These are phyloP conservation scores for Xenotilapia caudafasciata DNA, from an alignment of 2,113 vertebrate species.

Conservation along the genomic window DNA sequence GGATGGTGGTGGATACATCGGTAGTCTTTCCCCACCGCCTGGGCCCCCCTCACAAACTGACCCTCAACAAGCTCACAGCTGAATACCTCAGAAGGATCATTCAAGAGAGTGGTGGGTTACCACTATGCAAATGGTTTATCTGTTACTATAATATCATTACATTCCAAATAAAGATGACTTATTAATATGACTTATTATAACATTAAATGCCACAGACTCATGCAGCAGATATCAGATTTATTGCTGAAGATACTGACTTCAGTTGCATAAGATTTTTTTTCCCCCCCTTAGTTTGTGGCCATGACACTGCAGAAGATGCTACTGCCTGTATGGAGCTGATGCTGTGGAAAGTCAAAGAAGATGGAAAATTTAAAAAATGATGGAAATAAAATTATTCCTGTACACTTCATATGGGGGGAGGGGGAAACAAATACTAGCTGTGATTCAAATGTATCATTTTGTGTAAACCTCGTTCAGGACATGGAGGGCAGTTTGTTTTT, in stretches of 20 bases:
- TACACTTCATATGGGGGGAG: neutral
- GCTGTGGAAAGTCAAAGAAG: constrained; percentile 76
- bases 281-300: constrained; percentile 57
- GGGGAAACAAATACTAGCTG: neutral
- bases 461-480: neutral
- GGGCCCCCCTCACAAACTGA: constrained; percentile 74
- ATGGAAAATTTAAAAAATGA: constrained; percentile 70
- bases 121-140: neutral
- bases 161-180: neutral
- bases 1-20: constrained; percentile 62
- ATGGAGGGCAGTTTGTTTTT: neutral
- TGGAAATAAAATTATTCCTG: neutral
- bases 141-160: neutral
- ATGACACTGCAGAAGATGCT: constrained; percentile 74
- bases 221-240: neutral
- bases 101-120: constrained; percentile 77
- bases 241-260: neutral
- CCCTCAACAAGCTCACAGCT: constrained; percentile 69
- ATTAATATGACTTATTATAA: neutral
- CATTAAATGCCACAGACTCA: neutral
- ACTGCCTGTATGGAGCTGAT: constrained; percentile 78
- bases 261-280: neutral
- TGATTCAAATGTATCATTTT: neutral
- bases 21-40: constrained; percentile 75
- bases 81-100: constrained; percentile 75